Conservation (phyloP, 2,888 invertebrate genomes). For the Aphidoletes aphidimyza region DNA sequence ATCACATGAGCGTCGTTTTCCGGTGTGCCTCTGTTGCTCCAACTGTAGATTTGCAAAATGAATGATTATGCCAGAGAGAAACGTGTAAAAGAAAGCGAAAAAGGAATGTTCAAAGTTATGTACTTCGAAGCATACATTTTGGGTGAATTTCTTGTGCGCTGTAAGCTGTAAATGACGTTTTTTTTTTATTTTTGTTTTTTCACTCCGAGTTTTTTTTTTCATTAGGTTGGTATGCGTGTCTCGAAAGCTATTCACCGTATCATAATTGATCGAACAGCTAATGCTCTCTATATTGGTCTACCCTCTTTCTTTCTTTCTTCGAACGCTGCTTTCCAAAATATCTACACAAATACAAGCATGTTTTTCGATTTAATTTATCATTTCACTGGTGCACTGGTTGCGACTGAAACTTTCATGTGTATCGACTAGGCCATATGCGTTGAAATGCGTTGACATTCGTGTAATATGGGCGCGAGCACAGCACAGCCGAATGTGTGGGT, state of each 20-base stretch:
- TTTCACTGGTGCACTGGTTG: not conserved
- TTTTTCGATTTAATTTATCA: constrained; percentile 1
- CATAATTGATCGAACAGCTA: no score
- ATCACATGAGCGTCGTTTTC: not conserved
- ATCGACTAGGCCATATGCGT: not conserved
- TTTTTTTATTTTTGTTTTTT: no score
- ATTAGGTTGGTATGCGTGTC: no score
- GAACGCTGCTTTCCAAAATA: no score
- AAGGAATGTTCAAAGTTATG: not conserved
- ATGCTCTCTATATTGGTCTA: no score
- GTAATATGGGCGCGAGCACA: not conserved
- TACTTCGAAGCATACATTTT: constrained; percentile 2
- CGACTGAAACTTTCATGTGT: not conserved
- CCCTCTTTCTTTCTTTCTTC: not conserved
- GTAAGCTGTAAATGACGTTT: not conserved
- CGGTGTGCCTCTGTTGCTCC: not conserved
- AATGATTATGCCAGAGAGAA: not conserved
- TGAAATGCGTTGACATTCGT: not conserved
- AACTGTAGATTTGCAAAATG: not conserved
- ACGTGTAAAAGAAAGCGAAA: not conserved
- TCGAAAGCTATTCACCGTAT: constrained; percentile 5
- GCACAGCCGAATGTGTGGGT: not conserved
- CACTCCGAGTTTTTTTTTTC: no score
- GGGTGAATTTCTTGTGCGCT: not conserved
- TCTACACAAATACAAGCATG: not conserved